Evolutionary conservation across 1,140 invertebrate genomes (phyloP), one percentile per base, ranked within the genome.

Genomic region (Euschistus heros): DNA sequence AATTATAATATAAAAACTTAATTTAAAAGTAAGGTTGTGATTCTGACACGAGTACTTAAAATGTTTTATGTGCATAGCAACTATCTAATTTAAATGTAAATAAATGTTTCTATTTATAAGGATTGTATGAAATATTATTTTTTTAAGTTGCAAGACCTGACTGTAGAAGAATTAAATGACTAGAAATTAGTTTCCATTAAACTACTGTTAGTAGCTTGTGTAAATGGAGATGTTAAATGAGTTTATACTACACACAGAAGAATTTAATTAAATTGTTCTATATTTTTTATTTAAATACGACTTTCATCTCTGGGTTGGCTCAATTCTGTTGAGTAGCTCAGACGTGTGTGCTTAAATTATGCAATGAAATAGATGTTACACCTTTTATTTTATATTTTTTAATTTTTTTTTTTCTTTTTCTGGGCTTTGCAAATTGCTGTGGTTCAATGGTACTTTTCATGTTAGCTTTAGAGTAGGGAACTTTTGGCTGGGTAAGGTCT

Each of bases 291-390:
- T n/a, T 44, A 42, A 26, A 33, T 18, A 26, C 15, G 24, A 22
- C 27, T 22, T n/a, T 62, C 50, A 64, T 50, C 63, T 64, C 63
- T 64, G 63, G 17, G 27, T 37, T 64, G 24, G 15, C 50, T 64
- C 63, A 64, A 64, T 55, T 18, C 10, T 5, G 63, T 64, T 64
- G 63, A 64, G 63, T 55, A 54, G 37, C 52, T 42, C 63, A 64
- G 63, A 64, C 55, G 63, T 55, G 63, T 55, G 50, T 52, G 47
- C 44, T 50, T 46, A 50, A 63, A 50, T 22, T 57, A 57, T 22
- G 15, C 54, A 37, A 37, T 37, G 33, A 13, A 37, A 10, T 37
- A 37, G 5, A 37, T 10, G 13, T 37, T 37, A 37, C 33, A 37
- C 5, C 5, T 37, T 37, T 37, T 2, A 37, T 37, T 1, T 37